Evolutionary conservation across 2,888 invertebrate species (phyloP), one percentile per base, ranked within the genome.

Genomic region (Drosophila multiciliata): DNA sequence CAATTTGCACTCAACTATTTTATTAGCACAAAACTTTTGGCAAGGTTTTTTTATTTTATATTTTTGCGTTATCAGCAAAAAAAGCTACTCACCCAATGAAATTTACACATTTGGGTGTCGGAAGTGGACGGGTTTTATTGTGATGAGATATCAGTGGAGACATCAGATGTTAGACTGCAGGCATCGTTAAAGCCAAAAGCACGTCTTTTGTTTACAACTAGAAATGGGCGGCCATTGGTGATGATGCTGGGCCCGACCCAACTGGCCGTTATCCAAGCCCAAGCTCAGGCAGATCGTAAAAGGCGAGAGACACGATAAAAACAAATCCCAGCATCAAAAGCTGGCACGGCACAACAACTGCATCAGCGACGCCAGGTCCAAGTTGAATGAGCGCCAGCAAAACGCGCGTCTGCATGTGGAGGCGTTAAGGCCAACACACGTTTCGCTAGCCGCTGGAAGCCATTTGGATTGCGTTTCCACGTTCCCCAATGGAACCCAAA

Each of bases 301-400:
- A 35, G 67, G 29, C 64, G 75, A 68, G 50, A 66, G 52, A 49
- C 66, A 76, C 73, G 74, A 66, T 73, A 66, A 71, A 66, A 81
- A 73, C 69, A 75, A 80, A 76, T 50, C 63, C 63, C 68, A 66
- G 29, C 66, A 78, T 58, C 66, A 60, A 29, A 68, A 53, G 70
- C 33, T 40, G 50, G 26, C 66, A 49, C 45, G 52, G 52, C 55
- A 38, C 61, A 73, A 69, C 76, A 75, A 77, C 79, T 85, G 87
- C 89, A 87, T 76, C 85, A 77, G 55, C 78, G 78, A 68, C 82
- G 79, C 75, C 82, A 65, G 83, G 66, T 87, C 84, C 87, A 75
- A 89, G 87, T 82, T 73, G 89, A 89, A 87, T 87, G 87, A 87
- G 75, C 78, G 74, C 67, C 72, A 68, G 45, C 58, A 32, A 69